These are phyloP conservation scores for Rhingia campestris DNA, from an alignment of 2,888 invertebrate genomes.

Conservation along the genomic window DNA sequence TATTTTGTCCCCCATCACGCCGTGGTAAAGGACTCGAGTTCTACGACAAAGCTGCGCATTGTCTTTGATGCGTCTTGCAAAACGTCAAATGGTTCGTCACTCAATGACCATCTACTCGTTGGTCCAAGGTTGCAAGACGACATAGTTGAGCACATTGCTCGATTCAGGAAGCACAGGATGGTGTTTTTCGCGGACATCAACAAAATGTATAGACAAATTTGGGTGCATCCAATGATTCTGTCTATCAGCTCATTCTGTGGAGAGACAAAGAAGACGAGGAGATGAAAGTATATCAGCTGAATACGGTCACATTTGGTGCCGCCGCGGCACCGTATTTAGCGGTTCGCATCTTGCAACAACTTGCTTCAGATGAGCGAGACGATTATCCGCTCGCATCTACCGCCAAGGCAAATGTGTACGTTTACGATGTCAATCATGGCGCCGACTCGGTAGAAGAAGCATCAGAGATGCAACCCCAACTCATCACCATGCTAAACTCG, in stretches of 20 bases:
- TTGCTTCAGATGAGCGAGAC: slow-evolving; percentile 4
- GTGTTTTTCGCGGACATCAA: slow-evolving; percentile 34
- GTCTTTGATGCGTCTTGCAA: slow-evolving; percentile 24
- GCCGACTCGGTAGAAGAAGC: slow-evolving; percentile 8
- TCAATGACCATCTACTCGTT: slow-evolving; percentile 55
- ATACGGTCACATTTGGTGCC: no score
- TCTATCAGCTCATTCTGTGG: slow-evolving; percentile 56
- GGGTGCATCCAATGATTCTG: no score
- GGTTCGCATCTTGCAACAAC: slow-evolving; percentile 1
- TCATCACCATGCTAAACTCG: neutral
- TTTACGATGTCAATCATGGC: slow-evolving; percentile 17
- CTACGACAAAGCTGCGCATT: slow-evolving; percentile 32
- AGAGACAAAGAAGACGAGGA: neutral
- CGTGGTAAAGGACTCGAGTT: slow-evolving; percentile 38
- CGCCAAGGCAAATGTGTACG: slow-evolving; percentile 1
- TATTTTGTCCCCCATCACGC: slow-evolving; percentile 10
- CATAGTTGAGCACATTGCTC: slow-evolving; percentile 40
- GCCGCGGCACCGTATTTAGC: no score
- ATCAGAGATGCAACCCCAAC: neutral
- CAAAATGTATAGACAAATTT: slow-evolving; percentile 66
- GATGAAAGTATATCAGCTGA: neutral
- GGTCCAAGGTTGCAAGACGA: slow-evolving; percentile 60
- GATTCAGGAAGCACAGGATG: slow-evolving; percentile 46
- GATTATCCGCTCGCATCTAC: slow-evolving; percentile 1
- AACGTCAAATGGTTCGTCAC: slow-evolving; percentile 48